A percentile compares a stretch with the other conserved stretches of the same genome.
Evolutionary conservation across 2,888 invertebrate genomes (phyloP).

Genomic region (Melangyna quadrimaculata): DNA sequence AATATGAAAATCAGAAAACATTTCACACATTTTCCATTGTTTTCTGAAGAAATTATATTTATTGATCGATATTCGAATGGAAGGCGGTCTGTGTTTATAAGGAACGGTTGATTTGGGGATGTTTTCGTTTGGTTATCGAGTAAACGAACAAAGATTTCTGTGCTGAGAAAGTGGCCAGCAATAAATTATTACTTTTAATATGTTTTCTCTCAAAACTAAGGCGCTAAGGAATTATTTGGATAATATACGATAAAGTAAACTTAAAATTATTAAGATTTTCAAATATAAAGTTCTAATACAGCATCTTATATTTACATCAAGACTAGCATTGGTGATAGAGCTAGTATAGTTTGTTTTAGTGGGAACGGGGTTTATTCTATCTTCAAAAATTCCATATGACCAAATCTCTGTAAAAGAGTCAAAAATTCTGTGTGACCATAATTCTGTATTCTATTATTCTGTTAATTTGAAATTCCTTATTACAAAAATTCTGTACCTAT

Average conservation of each 20-base stretch:
- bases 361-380: too few relatives aligned
- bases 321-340: too few relatives aligned
- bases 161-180: conserved; percentile 24
- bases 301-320: conserved; percentile 26
- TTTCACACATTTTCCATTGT: conserved; percentile 52
- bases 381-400: too few relatives aligned
- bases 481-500: too few relatives aligned
- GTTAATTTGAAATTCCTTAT: too few relatives aligned
- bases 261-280: conserved; percentile 57
- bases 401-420: too few relatives aligned
- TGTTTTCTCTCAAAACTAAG: conserved; percentile 53
- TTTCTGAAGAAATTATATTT: conserved; percentile 24
- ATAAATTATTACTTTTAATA: conserved; percentile 53
- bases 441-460: too few relatives aligned
- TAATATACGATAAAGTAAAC: conserved; percentile 43
- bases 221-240: conserved; percentile 38
- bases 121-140: conserved; percentile 47
- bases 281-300: conserved; percentile 30
- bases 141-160: conserved; percentile 3
- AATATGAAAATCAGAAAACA: conserved; percentile 38
- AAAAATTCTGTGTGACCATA: too few relatives aligned
- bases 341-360: too few relatives aligned
- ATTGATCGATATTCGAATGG: conserved; percentile 1
- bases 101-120: conserved; percentile 36
- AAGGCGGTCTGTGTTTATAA: conserved; percentile 12